Evolutionary conservation across 2,888 invertebrate genomes (phyloP).

Genomic region (Lycaena phlaeas): DNA sequence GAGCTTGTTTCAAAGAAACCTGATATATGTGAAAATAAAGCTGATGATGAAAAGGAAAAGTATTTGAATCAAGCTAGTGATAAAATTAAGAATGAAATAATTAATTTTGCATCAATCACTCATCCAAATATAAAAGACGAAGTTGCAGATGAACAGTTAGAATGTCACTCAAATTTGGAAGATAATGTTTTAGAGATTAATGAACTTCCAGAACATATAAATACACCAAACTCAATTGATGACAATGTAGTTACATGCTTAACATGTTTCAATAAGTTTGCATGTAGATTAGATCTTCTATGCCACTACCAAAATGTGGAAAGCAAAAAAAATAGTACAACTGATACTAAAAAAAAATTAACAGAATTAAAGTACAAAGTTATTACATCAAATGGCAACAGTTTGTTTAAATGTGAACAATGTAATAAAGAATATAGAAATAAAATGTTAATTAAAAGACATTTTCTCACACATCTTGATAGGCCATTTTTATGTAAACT

Average conservation of each 20-base stretch:
- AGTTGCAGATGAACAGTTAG: constrained; percentile 8
- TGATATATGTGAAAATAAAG: too few relatives aligned
- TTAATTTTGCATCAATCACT: too few relatives aligned
- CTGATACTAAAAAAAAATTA: background rate
- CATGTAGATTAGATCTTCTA: constrained; percentile 5
- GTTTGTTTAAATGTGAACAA: constrained; percentile 33
- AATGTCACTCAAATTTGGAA: background rate
- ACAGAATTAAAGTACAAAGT: constrained; percentile 6
- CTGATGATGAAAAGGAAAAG: too few relatives aligned
- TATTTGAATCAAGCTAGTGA: too few relatives aligned
- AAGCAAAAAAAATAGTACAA: background rate
- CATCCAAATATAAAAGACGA: background rate
- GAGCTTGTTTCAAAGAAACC: too few relatives aligned
- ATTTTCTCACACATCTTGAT: constrained; percentile 31
- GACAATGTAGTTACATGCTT: constrained; percentile 9
- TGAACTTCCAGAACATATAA: background rate
- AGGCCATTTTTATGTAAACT: constrained; percentile 49
- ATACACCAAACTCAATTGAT: constrained; percentile 7
- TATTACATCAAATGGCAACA: constrained; percentile 14
- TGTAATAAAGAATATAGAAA: constrained; percentile 33
- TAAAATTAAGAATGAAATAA: too few relatives aligned
- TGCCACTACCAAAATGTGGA: constrained; percentile 5
- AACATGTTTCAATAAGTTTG: constrained; percentile 9
- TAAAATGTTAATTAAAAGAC: constrained; percentile 31
- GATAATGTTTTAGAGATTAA: constrained; percentile 5